A percentile compares a stretch with the other conserved stretches of the same genome.
phyloP scores from a whole-genome alignment of 1,140 invertebrate genomes.

The Bombus vancouverensis region DNA sequence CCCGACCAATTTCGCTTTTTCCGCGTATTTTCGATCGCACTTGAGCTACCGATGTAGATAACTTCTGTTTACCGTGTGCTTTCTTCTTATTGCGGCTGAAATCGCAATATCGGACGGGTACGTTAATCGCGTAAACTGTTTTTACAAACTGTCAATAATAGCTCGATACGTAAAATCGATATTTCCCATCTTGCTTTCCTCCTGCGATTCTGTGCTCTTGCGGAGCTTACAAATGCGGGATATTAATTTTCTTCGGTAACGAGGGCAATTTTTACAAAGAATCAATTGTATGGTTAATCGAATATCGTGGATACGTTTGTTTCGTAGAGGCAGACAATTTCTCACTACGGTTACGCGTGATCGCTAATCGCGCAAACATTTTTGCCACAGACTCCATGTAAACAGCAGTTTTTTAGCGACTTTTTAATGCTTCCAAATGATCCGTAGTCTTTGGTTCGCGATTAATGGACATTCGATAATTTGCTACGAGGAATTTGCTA shows the following conservation, averaged over 20 bases:
- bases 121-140: constrained; percentile 1
- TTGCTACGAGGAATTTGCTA: background rate
- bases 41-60: background rate
- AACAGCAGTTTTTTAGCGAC: background rate
- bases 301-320: background rate
- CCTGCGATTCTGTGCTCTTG: background rate
- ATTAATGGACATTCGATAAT: background rate
- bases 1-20: background rate
- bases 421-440: background rate
- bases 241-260: background rate
- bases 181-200: background rate
- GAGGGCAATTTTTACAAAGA: background rate
- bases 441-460: background rate
- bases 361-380: background rate
- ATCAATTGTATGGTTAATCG: background rate
- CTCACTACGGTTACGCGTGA: background rate
- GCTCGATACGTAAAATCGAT: background rate
- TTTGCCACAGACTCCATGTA: accelerated
- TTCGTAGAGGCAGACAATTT: background rate
- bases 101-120: background rate
- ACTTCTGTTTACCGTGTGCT: background rate
- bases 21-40: background rate
- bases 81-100: no score
- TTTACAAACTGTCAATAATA: background rate
- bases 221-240: background rate